phyloP scores from a whole-genome alignment of 2,797 vertebrate species.

The Anomalospiza imberbis region DNA sequence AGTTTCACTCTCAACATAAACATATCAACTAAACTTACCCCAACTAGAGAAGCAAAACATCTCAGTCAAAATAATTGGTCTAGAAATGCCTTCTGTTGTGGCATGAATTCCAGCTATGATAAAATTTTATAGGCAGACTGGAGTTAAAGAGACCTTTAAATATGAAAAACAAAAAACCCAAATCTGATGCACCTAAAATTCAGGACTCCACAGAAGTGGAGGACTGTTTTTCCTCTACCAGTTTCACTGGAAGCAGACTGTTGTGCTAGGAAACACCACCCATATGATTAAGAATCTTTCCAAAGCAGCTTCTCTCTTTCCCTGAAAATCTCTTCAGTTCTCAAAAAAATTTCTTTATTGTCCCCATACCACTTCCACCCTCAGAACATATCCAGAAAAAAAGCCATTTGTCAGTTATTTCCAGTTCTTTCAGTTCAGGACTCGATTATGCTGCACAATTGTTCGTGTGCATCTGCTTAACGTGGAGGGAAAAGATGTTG shows the following conservation, averaged over 20 bases:
- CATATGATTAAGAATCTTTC: background rate
- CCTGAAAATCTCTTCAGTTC: background rate
- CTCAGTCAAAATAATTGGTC: background rate
- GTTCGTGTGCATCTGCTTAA: background rate
- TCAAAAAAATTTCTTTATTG: background rate
- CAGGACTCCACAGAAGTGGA: background rate
- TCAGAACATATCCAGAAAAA: background rate
- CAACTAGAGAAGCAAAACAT: background rate
- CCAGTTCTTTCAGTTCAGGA: background rate
- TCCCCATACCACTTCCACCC: background rate
- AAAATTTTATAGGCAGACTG: background rate
- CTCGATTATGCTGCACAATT: background rate
- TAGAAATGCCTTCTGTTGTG: background rate
- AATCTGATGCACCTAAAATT: background rate
- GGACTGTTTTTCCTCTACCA: background rate
- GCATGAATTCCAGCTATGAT: background rate
- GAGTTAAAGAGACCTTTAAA: background rate
- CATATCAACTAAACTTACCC: background rate
- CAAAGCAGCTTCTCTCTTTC: background rate
- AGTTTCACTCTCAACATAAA: background rate
- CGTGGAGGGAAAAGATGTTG: background rate
- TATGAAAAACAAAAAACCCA: background rate
- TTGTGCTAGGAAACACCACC: background rate
- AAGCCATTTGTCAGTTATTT: conserved; percentile 1
- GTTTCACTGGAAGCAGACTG: background rate